Evolutionary conservation across 2,113 vertebrate species (phyloP), one percentile per base, ranked within the genome.

Genomic region (Colinus virginianus): DNA sequence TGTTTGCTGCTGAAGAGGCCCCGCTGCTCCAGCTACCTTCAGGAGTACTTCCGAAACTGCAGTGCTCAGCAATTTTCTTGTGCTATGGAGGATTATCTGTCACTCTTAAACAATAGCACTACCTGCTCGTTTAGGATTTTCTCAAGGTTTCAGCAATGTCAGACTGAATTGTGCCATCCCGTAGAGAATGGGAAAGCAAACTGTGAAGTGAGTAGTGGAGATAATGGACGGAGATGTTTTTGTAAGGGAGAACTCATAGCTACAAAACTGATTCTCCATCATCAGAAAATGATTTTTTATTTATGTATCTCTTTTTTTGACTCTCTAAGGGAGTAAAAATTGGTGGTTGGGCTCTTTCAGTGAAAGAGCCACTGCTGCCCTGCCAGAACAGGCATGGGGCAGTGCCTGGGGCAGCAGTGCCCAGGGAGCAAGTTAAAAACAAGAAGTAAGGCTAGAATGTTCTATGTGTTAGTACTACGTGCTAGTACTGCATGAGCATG

Each of bases 111-210:
- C 88, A 88, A 87, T 70, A 81, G 4, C 75, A 46, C 17, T 77
- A 55, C 63, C 78, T 74, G 30, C 84, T 87, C 10, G 45, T 69
- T 95, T 42, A 90, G 92, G 88, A 67, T 48, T 77, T 86, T 59
- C 48, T 94, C 90, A 93, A 94, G 92, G 92, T 69, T 96, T 76
- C 59, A 21, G 63, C 80, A 67, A 19, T 70, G 90, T 67, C 51
- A 1, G 4, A 69, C 80, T 88, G 92, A 90, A 79, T 34, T 67
- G 74, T 81, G 74, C 34, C 84, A 18, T 70, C 14, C 30, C 64
- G 32, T 30, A 48, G 74, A 53, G 56, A 28, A 40, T 56, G 55
- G 51, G 69, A 78, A 26, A 74, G 48, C n/a, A 48, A 75, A 45
- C 28, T 61, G 32, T 58, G 0, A 72, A 2, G 3, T 49, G 66